phyloP scores from a whole-genome alignment of 2,888 invertebrate species.

The Drosophila testacea region DNA sequence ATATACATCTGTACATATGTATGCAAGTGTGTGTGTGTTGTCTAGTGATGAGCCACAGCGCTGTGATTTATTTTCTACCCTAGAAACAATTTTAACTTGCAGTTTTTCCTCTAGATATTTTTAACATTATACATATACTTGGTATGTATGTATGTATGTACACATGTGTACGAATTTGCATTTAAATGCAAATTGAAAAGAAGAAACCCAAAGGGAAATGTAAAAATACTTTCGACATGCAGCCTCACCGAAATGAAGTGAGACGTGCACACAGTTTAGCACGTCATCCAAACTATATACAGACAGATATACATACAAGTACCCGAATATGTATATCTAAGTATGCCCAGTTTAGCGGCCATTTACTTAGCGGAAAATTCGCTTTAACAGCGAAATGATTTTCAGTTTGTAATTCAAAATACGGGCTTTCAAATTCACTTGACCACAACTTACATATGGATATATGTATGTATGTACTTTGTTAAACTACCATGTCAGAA shows the following conservation, averaged over 20 bases:
- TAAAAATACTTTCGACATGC: slow-evolving; percentile 69
- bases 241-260: slow-evolving; percentile 6
- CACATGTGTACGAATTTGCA: slow-evolving; percentile 45
- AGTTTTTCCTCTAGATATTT: slow-evolving; percentile 69
- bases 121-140: slow-evolving; percentile 44
- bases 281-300: slow-evolving; percentile 20
- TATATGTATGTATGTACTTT: not conserved
- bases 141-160: slow-evolving; percentile 12
- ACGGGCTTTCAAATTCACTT: not conserved
- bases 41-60: slow-evolving; percentile 25
- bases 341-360: slow-evolving; percentile 1
- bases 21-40: slow-evolving; percentile 11
- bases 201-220: slow-evolving; percentile 58
- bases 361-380: slow-evolving; percentile 1
- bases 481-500: not conserved
- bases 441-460: not conserved
- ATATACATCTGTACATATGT: not conserved
- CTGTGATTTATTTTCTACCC: slow-evolving; percentile 76
- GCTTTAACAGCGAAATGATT: not conserved
- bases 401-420: not conserved
- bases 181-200: slow-evolving; percentile 61
- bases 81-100: slow-evolving; percentile 74
- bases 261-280: slow-evolving; percentile 19
- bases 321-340: not conserved
- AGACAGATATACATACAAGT: not conserved